These are phyloP conservation scores for Drosophila neocordata DNA, from an alignment of 1,140 invertebrate genomes.

Conservation along the genomic window DNA sequence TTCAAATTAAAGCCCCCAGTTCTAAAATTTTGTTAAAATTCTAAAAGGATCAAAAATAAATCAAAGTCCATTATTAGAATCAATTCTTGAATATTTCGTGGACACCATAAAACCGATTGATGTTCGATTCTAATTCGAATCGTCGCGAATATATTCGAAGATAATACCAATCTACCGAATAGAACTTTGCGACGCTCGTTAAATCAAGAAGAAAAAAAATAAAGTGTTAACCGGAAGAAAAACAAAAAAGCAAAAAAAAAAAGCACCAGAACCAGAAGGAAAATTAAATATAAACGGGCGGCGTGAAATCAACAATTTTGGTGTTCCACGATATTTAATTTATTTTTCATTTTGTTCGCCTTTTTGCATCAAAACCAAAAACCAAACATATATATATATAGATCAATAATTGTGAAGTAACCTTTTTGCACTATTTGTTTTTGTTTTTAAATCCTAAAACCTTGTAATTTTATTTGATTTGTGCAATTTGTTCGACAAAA, in stretches of 20 bases:
- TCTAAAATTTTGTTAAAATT: conserved; percentile 75
- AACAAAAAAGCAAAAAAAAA: not conserved
- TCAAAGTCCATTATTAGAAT: conserved; percentile 70
- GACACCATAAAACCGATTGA: conserved; percentile 51
- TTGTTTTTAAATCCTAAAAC: conserved; percentile 30
- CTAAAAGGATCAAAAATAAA: conserved; percentile 79
- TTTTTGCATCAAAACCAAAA: conserved; percentile 36
- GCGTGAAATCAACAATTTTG: conserved; percentile 51
- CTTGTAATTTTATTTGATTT: conserved; percentile 39
- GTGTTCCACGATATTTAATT: conserved; percentile 59
- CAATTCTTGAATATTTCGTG: conserved; percentile 68
- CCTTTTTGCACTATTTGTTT: conserved; percentile 36
- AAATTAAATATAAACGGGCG: conserved; percentile 36
- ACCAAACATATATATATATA: not conserved
- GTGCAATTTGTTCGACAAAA: conserved; percentile 27
- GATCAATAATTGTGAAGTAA: conserved; percentile 27
- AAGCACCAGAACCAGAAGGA: not conserved
- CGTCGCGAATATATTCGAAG: conserved; percentile 51
- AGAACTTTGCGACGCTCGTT: conserved; percentile 56
- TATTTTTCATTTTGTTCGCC: conserved; percentile 53
- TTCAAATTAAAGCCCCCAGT: conserved; percentile 62
- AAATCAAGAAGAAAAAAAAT: not conserved
- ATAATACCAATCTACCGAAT: conserved; percentile 36
- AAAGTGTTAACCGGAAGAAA: not conserved
- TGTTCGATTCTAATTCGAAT: conserved; percentile 31